Evolutionary conservation across 2,113 vertebrate genomes (phyloP).

Genomic region (Calcarius ornatus): DNA sequence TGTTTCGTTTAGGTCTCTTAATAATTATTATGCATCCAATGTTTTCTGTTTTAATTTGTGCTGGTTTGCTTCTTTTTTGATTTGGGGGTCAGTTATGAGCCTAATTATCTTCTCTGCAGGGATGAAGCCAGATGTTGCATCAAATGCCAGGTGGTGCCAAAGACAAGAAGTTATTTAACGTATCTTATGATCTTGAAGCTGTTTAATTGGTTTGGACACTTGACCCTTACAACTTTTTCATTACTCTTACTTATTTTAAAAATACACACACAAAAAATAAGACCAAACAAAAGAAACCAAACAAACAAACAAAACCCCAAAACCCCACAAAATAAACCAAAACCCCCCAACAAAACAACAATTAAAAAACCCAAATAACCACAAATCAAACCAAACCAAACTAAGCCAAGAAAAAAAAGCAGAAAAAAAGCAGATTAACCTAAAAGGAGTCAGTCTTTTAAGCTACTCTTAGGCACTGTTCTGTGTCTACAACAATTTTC

Average conservation of each 20-base stretch:
- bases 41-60: conserved; percentile 35
- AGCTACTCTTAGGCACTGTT: not conserved
- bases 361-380: not conserved
- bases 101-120: conserved; percentile 22
- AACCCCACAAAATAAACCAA: not conserved
- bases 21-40: not conserved
- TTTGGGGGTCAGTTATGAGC: not conserved
- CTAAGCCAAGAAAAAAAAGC: not conserved
- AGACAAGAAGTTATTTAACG: conserved; percentile 19
- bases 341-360: not conserved
- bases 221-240: not conserved
- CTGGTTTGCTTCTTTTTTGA: conserved; percentile 10
- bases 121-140: conserved; percentile 51
- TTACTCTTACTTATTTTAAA: not conserved
- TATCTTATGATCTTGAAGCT: not conserved
- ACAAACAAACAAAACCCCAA: not conserved
- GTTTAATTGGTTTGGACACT: conserved; percentile 48
- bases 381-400: not conserved
- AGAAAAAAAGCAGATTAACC: not conserved
- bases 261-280: not conserved
- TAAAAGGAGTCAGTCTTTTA: not conserved
- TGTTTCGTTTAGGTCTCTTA: not conserved
- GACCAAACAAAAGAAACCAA: not conserved
- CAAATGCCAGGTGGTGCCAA: conserved; percentile 3
- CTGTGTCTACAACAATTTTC: not conserved